Evolutionary conservation across 2,888 invertebrate species (phyloP), one percentile per base, ranked within the genome.

Genomic region (Ethmia dodecea): DNA sequence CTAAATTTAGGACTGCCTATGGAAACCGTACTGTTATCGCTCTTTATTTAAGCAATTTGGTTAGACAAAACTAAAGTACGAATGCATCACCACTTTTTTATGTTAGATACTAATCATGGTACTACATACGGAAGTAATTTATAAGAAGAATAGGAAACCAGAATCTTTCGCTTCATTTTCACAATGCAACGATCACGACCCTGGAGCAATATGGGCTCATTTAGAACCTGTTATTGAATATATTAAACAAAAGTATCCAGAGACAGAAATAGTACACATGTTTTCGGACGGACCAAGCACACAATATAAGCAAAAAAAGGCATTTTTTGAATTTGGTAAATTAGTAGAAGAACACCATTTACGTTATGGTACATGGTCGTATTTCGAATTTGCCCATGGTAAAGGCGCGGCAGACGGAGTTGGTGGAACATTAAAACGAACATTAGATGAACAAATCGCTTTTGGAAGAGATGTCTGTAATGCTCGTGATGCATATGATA

Each of bases 121-220:
- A 28, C 31, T 36, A 8, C 36, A 31, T 16, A 31, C 27, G 5
- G 31, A 26, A 28, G 4, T 28, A 8, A 6, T 22, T n/a, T 28
- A 18, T 11, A 15, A 8, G 1, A 29, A 32, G 2, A 6, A 9
- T 3, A 25, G 31, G 2, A 34, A 33, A 13, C 11, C 18, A 2
- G 2, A 34, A 25, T 38, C 38, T 2, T 38, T 34, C 13, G 33
- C 33, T 24, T 33, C 37, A 13, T 20, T 42, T 14, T 33, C 39
- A 10, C 8, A 29, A 12, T 10, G 10, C 10, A 16, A 8, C 1
- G 14, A 11, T 18, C 42, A 39, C 14, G 32, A 39, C 22, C 39
- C 37, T 18, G 32, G 32, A 20, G 38, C 44, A 2, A 39, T 44
- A 12, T 44, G 41, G 44, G 39, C 37, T 15, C 39, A 44, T 22